Evolutionary conservation across 2,113 vertebrate species (phyloP).

Genomic region (Lethenteron reissneri): DNA sequence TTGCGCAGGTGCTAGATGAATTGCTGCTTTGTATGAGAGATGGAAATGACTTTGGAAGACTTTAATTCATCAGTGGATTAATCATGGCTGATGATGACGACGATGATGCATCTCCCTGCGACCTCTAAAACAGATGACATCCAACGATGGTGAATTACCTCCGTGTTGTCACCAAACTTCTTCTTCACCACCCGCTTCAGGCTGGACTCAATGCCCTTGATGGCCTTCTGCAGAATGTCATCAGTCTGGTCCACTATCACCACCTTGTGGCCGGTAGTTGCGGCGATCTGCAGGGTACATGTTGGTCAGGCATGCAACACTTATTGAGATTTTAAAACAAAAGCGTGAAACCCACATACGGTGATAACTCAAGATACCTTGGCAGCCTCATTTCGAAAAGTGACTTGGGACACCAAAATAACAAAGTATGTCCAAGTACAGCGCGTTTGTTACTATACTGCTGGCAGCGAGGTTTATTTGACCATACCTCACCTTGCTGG

Average conservation of each 20-base stretch:
- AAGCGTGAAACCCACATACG: too few species aligned
- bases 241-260: conserved; percentile 74
- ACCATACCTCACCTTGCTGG: too few species aligned
- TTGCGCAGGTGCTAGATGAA: neutral
- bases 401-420: neutral
- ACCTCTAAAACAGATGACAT: neutral
- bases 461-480: too few species aligned
- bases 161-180: conserved; percentile 71
- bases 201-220: conserved; percentile 54
- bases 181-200: conserved; percentile 67
- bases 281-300: conserved; percentile 38
- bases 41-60: neutral
- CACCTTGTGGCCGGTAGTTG: conserved; percentile 61
- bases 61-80: neutral
- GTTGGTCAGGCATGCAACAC: neutral
- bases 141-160: conserved; percentile 26
- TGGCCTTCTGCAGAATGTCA: conserved; percentile 54
- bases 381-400: neutral
- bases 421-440: neutral
- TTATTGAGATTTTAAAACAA: too few species aligned
- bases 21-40: neutral
- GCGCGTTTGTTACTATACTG: too few species aligned
- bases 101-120: neutral
- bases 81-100: neutral
- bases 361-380: neutral